A percentile compares a stretch with the other conserved stretches of the same genome.
Evolutionary conservation across 2,113 vertebrate genomes (phyloP).

Genomic region (Charadrius vociferus): DNA sequence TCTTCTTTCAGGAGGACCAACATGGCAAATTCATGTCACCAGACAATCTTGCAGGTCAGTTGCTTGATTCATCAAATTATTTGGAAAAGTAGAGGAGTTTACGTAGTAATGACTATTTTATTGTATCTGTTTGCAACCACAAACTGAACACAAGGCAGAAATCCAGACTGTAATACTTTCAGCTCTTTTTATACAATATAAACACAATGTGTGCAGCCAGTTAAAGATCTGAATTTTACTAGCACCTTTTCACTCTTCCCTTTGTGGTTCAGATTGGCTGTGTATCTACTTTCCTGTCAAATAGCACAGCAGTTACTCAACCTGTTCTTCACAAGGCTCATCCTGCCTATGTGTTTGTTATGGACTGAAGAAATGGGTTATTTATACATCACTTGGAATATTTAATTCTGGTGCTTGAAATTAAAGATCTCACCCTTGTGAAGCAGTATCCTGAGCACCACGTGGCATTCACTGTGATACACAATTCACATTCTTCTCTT

Average conservation of each 20-base stretch:
- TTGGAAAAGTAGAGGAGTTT: neutral
- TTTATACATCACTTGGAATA: neutral
- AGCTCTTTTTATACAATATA: neutral
- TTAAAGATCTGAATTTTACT: neutral
- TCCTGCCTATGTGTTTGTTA: neutral
- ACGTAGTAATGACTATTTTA: neutral
- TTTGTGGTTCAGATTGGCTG: neutral
- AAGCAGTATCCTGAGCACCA: conserved; percentile 87
- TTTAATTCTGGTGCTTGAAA: neutral
- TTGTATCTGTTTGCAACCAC: neutral
- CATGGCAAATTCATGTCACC: neutral
- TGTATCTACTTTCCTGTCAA: neutral
- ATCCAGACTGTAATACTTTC: neutral
- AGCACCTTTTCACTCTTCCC: neutral
- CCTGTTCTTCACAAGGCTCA: neutral
- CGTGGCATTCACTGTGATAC: conserved; percentile 80
- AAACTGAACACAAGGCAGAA: neutral
- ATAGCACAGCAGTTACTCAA: neutral
- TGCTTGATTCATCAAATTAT: neutral
- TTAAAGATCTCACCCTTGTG: conserved; percentile 77
- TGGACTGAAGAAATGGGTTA: accelerated
- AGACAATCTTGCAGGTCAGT: neutral
- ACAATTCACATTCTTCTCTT: conserved; percentile 83
- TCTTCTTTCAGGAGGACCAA: neutral
- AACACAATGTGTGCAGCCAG: neutral